Evolutionary conservation across 92 coral and sea anemone species (phyloP).

Genomic region (Ricordea florida): DNA sequence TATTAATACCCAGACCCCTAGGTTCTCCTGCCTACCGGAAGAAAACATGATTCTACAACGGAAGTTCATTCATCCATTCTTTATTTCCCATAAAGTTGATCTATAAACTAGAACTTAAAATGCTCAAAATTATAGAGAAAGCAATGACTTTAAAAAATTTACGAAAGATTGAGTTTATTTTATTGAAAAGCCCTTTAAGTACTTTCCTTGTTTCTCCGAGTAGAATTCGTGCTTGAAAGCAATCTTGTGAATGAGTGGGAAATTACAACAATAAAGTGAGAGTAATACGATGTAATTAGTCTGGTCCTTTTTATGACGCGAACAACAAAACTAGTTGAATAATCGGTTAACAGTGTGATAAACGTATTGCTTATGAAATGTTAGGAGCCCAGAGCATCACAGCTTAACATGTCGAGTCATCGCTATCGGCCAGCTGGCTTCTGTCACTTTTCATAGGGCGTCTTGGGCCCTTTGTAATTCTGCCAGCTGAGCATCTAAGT

Average conservation of each 20-base stretch:
- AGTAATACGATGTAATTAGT: background rate
- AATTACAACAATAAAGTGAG: background rate
- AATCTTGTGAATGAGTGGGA: slow-evolving; percentile 5
- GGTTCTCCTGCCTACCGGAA: background rate
- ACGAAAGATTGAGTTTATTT: background rate
- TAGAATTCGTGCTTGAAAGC: background rate
- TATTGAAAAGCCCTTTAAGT: background rate
- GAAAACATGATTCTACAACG: slow-evolving; percentile 7
- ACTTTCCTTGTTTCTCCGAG: slow-evolving; percentile 11
- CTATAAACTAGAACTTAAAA: background rate
- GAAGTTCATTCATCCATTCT: background rate
- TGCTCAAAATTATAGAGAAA: background rate
- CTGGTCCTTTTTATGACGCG: slow-evolving; percentile 2
- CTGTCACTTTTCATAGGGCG: no score
- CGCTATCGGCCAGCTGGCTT: slow-evolving; percentile 4
- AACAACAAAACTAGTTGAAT: slow-evolving; percentile 17
- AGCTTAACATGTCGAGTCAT: slow-evolving; percentile 9
- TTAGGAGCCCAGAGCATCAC: slow-evolving; percentile 5
- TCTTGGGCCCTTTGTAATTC: background rate
- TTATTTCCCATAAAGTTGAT: background rate
- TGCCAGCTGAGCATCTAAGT: slow-evolving; percentile 13
- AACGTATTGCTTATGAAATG: slow-evolving; percentile 3
- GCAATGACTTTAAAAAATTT: slow-evolving; percentile 6
- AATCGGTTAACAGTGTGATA: background rate
- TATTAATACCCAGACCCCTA: background rate